Base-by-base conservation (phyloP, 2,888 invertebrate genomes). In the Parelbella ahira region DNA sequence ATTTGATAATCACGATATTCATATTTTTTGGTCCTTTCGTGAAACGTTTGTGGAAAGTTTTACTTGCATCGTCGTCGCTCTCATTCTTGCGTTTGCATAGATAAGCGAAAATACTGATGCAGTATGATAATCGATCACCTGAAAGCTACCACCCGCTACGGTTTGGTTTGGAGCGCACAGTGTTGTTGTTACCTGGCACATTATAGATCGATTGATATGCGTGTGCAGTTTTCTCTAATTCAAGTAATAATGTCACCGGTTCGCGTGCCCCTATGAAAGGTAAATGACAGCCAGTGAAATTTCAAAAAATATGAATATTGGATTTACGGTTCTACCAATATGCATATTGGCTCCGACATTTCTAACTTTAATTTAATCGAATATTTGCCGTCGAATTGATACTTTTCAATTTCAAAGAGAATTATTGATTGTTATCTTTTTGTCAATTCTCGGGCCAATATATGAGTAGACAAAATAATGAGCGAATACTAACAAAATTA, bases 271-370 rank as follows among this genome's bases (percentile, higher is more conserved):
- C 15, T 39, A 48, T 48, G 46, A 42, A 58, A 60, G 54, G 75
- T 86, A 86, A 86, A 86, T 86, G 86, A 83, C 86, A 86, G 62
- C 86, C 86, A 73, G 65, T 64, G 60, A 67, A 62, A 60, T 59
- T 60, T 58, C 74, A 76, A 84, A 82, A 86, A 87, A 84, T 87
- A 86, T 86, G 86, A 83, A 86, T 86, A 83, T 84, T 83, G 72
- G 67, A 76, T 57, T 50, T 62, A 62, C 53, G 55, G 53, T 37
- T 45, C 60, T 63, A 61, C 55, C 51, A 45, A 47, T 46, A 43
- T 37, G 42, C 32, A 30, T 44, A 52, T 58, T 51, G 48, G 50
- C 50, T 44, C 44, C 42, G 37, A 47, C 37, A 37, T 45, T 25
- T 11, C 8, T 25, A 10, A 32, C 23, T 9, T 15, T 30, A 6